Conservation (phyloP, 2,797 vertebrate species). For the Parambassis ranga region DNA sequence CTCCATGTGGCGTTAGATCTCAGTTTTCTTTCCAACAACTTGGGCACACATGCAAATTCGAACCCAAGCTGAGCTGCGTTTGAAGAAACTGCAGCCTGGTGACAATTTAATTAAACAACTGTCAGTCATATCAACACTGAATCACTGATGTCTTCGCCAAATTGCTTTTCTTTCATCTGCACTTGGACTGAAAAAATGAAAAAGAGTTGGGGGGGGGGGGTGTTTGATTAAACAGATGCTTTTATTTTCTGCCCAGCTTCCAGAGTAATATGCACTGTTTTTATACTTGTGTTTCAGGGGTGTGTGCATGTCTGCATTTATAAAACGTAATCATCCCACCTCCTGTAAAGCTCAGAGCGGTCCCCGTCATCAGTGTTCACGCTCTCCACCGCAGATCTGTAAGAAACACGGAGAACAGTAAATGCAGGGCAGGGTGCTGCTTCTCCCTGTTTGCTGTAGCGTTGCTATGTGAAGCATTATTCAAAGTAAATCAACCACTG, state of each 20-base stretch:
- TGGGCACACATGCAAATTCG: constrained; percentile 22
- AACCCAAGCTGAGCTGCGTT: constrained; percentile 35
- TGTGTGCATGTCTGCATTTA: constrained; percentile 19
- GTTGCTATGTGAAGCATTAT: not conserved
- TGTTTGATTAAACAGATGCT: constrained; percentile 51
- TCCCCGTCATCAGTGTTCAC: not conserved
- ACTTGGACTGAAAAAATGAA: constrained; percentile 12
- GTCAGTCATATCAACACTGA: constrained; percentile 63
- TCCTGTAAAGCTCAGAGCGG: constrained; percentile 23
- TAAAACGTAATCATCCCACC: constrained; percentile 49
- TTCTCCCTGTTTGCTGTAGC: not conserved
- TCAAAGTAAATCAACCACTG: not conserved
- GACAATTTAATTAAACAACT: constrained; percentile 72
- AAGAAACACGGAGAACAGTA: not conserved
- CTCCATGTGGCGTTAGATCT: constrained; percentile 23
- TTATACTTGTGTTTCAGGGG: constrained; percentile 11
- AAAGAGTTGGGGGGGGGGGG: not conserved
- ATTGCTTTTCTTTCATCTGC: constrained; percentile 61
- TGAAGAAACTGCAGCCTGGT: constrained; percentile 54
- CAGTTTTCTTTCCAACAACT: constrained; percentile 19
- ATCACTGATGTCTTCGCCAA: constrained; percentile 50
- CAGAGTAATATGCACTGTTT: constrained; percentile 36
- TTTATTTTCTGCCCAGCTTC: constrained; percentile 15
- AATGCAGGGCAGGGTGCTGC: not conserved
- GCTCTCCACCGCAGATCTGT: not conserved